Percentiles rank a stretch among this genome's conserved stretches.
Conservation (phyloP, 2,113 vertebrate species). For the Thoracochromis brauschi region DNA sequence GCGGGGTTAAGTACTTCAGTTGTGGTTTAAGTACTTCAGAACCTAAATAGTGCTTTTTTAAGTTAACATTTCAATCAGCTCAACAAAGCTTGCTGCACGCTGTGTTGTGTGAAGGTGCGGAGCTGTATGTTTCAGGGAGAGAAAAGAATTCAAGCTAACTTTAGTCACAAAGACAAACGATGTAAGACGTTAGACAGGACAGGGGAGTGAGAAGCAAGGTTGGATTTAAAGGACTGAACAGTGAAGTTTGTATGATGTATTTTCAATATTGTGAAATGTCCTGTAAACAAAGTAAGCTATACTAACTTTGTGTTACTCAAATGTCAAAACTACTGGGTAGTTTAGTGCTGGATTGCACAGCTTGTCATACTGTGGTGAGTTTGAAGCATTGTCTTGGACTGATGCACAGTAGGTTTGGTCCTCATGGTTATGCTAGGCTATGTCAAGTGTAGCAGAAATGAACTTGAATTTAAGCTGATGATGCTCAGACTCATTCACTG, state of each 20-base stretch:
- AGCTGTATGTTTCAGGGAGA: neutral
- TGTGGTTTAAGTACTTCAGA: neutral
- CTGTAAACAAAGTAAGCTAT: neutral
- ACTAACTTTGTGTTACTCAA: neutral
- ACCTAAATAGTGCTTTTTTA: neutral
- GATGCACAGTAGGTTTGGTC: neutral
- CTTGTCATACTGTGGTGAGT: neutral
- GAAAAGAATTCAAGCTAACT: neutral
- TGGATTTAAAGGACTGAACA: neutral
- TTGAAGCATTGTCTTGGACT: neutral
- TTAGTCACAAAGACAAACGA: neutral
- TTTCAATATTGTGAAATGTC: neutral
- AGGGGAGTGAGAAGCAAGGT: neutral
- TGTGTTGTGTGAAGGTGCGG: neutral
- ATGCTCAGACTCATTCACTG: neutral
- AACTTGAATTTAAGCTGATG: neutral
- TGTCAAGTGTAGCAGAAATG: neutral
- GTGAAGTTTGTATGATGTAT: neutral
- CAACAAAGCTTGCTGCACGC: neutral
- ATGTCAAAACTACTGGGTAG: neutral
- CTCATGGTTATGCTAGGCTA: neutral
- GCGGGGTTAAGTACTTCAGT: neutral
- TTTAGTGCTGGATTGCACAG: neutral
- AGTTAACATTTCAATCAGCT: neutral
- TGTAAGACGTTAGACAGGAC: neutral